Base-by-base conservation (phyloP, 2,797 vertebrate species). In the Danio albolineatus region DNA sequence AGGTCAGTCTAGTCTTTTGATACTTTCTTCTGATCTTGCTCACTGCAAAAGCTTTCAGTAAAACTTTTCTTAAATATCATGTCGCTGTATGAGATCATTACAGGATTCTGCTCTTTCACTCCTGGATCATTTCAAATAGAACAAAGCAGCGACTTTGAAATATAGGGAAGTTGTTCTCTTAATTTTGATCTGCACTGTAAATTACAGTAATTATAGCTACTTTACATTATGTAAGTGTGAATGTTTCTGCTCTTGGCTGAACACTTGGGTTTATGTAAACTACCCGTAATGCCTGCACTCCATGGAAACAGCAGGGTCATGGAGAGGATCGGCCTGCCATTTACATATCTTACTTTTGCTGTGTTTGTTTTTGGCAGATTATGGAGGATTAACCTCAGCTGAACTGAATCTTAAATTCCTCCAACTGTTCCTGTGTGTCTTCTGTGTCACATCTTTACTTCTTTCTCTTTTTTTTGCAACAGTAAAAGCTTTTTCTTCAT, bases 301-400 rank as follows among this genome's bases (percentile, higher is more conserved):
- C 44, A 79, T 67, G 79, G 85, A 59, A 86, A 77, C 66, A 19
- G 28, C 46, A 38, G 70, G 56, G 72, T 69, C 56, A 0, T 21
- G 53, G 49, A 54, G 57, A 73, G 73, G 81, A 62, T 36, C 38
- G 36, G 43, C 66, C 38, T 78, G 39, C 16, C 44, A 66, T 80
- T 78, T 82, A 71, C 78, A 79, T 83, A 70, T 81, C 57, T 71
- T 78, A 46, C 78, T 86, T 86, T 84, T 79, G 51, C 49, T 54
- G 81, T 83, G 51, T 83, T 87, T 77, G 78, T 83, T 82, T 71
- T 73, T 43, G 57, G 76, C 21, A 60, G 83, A 82, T 85, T 84
- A 79, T 62, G 69, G n/a, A 39, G 77, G 77, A 87, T 85, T 85
- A 84, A 59, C 75, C 46, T 56, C 14, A 10, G 13, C 46, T 74